phyloP scores from a whole-genome alignment of 2,888 invertebrate species.

The Oconnorella tubifera region DNA sequence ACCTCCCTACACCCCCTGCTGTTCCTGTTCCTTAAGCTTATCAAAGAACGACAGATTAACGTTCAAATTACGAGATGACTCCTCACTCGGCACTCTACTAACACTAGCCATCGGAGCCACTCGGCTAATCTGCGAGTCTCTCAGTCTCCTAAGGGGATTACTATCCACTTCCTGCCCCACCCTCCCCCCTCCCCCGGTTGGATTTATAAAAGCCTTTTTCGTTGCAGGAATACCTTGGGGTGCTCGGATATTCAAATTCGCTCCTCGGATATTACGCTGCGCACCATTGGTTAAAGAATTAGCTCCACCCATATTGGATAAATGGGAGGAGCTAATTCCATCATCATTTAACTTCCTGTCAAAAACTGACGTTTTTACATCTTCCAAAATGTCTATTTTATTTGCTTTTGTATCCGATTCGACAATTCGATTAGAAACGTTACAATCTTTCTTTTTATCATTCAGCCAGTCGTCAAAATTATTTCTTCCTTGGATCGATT shows the following conservation, averaged over 20 bases:
- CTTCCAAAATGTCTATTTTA: too few relatives aligned
- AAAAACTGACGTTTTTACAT: too few relatives aligned
- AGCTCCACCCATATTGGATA: too few relatives aligned
- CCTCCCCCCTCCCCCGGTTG: conserved; percentile 2
- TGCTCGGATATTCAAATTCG: conserved; percentile 44
- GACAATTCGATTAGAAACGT: too few relatives aligned
- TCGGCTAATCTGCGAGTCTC: conserved; percentile 41
- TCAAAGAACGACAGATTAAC: conserved; percentile 29
- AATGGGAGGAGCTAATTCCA: too few relatives aligned
- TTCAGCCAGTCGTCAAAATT: too few relatives aligned
- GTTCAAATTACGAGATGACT: conserved; percentile 17
- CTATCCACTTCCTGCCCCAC: conserved; percentile 53
- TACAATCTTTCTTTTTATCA: too few relatives aligned
- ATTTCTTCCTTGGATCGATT: too few relatives aligned
- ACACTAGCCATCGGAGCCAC: conserved; percentile 19
- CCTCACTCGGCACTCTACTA: background rate
- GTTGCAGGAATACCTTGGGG: conserved; percentile 46
- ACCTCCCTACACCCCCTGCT: conserved; percentile 16
- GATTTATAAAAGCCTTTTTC: conserved; percentile 14
- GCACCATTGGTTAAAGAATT: conserved; percentile 9
- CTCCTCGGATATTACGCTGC: conserved; percentile 18
- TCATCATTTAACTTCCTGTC: too few relatives aligned
- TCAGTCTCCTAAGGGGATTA: conserved; percentile 68
- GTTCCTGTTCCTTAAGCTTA: conserved; percentile 31
- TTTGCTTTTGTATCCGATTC: too few relatives aligned